A percentile compares a stretch with the other conserved stretches of the same genome.
Conservation (phyloP, 2,113 vertebrate genomes). For the Corydoras maculifer region DNA sequence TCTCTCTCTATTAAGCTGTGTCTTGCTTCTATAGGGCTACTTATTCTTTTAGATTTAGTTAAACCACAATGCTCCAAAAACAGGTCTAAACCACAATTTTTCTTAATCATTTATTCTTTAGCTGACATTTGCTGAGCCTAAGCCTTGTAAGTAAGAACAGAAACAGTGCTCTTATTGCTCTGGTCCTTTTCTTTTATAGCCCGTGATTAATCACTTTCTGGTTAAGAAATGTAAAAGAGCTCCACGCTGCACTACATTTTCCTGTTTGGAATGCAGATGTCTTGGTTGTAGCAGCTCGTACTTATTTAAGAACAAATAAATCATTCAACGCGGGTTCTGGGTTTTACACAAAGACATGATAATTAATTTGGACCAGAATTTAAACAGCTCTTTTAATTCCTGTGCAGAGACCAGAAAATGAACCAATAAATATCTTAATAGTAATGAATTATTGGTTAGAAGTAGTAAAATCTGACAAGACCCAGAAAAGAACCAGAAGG, state of each 20-base stretch:
- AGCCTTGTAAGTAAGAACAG: neutral
- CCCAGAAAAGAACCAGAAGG: no score
- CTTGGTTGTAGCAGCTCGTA: neutral
- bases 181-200: neutral
- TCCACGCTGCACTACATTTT: conserved; percentile 2
- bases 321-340: neutral
- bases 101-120: neutral
- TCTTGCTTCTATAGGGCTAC: neutral
- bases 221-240: conserved; percentile 15
- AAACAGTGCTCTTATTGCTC: conserved; percentile 5
- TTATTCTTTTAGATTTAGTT: conserved; percentile 1
- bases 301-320: conserved; percentile 15
- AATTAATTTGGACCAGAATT: conserved; percentile 23
- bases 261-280: conserved; percentile 26
- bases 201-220: conserved; percentile 25
- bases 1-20: neutral
- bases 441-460: no score
- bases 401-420: no score
- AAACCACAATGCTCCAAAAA: conserved; percentile 6
- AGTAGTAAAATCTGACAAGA: no score
- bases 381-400: neutral
- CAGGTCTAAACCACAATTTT: neutral
- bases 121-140: neutral
- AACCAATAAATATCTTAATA: no score
- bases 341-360: conserved; percentile 10